Conservation (phyloP, 1,140 invertebrate genomes). For the Globodera rostochiensis region DNA sequence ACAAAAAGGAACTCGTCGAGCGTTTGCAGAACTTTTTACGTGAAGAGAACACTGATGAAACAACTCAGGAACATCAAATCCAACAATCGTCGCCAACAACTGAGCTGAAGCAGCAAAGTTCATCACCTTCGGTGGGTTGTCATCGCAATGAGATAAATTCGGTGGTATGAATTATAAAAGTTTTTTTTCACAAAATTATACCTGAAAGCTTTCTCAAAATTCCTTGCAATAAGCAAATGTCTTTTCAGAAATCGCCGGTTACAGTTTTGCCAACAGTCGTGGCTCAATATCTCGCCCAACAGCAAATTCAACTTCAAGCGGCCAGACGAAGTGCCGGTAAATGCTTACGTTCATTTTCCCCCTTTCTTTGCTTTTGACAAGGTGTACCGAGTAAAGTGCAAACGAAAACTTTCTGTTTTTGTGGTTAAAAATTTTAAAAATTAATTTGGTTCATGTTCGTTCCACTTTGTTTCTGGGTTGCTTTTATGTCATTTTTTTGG, state of each 20-base stretch:
- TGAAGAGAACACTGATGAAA: constrained; percentile 24
- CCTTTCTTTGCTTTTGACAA: too few relatives aligned
- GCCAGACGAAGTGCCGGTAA: constrained; percentile 29
- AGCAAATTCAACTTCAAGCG: constrained; percentile 32
- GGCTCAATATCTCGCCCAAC: constrained; percentile 23
- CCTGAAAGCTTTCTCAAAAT: not conserved
- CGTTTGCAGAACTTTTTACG: constrained; percentile 31
- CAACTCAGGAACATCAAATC: not conserved
- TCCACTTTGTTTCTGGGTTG: too few relatives aligned
- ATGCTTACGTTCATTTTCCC: not conserved
- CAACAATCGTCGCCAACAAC: not conserved
- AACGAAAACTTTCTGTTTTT: too few relatives aligned
- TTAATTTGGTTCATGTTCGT: too few relatives aligned
- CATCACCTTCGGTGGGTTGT: constrained; percentile 16
- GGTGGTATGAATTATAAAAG: too few relatives aligned
- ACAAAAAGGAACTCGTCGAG: constrained; percentile 40
- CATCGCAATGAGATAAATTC: too few relatives aligned
- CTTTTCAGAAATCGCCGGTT: constrained; percentile 15
- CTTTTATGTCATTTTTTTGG: too few relatives aligned
- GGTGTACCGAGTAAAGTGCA: too few relatives aligned
- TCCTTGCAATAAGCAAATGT: not conserved
- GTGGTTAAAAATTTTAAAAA: too few relatives aligned
- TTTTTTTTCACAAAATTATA: too few relatives aligned
- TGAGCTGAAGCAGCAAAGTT: not conserved
- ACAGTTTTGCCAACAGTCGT: constrained; percentile 6